Conservation (phyloP, 2,797 vertebrate genomes). For the Otolemur crassicaudatus region DNA sequence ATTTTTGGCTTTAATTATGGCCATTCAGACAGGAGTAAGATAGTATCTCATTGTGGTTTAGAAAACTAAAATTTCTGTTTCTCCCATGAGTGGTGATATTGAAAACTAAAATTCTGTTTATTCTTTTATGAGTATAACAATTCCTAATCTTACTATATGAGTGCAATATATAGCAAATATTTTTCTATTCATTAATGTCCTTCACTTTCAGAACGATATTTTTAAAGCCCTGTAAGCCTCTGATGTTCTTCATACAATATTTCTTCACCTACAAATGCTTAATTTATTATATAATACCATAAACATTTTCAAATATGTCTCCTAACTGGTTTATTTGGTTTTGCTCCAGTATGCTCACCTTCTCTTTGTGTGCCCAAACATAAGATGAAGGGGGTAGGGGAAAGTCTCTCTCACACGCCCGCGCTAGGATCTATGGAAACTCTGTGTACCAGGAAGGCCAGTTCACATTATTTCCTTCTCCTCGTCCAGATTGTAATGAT, state of each 20-base stretch:
- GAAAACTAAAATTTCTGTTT: too few relatives aligned
- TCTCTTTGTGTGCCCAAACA: not conserved
- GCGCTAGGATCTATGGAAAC: constrained; percentile 54
- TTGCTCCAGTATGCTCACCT: not conserved
- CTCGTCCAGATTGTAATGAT: constrained; percentile 56
- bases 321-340: not conserved
- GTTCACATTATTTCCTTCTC: constrained; percentile 38
- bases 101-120: not conserved
- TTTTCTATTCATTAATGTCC: constrained; percentile 44
- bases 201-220: constrained; percentile 28
- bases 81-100: not conserved
- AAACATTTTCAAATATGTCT: constrained; percentile 8
- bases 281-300: not conserved
- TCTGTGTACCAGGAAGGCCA: not conserved
- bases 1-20: not conserved
- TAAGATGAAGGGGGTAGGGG: not conserved
- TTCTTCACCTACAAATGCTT: not conserved
- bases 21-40: not conserved
- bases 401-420: not conserved
- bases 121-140: not conserved
- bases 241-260: not conserved
- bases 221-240: constrained; percentile 12
- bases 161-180: not conserved
- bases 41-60: not conserved
- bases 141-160: not conserved